Conservation (phyloP, 2,113 vertebrate genomes). For the Morone saxatilis region DNA sequence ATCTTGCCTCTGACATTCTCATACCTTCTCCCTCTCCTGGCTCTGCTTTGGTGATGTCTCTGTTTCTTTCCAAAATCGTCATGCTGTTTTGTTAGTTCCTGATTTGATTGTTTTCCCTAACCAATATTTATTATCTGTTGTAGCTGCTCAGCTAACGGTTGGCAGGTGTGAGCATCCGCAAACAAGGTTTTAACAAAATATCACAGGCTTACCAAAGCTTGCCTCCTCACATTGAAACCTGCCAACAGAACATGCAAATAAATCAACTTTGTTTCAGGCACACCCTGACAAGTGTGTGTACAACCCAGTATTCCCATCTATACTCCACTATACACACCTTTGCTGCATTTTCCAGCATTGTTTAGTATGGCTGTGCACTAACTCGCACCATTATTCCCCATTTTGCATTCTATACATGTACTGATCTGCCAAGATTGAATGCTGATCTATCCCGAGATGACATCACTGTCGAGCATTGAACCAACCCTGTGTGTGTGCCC, state of each 20-base stretch:
- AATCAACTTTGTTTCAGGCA: constrained; percentile 25
- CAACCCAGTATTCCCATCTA: not conserved
- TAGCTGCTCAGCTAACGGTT: constrained; percentile 47
- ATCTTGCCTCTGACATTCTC: constrained; percentile 17
- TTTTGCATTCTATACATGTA: constrained; percentile 30
- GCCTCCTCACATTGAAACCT: constrained; percentile 33
- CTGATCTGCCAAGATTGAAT: constrained; percentile 48
- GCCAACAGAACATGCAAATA: constrained; percentile 41
- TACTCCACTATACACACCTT: not conserved
- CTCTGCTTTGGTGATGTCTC: constrained; percentile 22
- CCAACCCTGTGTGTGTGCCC: not conserved
- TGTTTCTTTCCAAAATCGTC: constrained; percentile 39
- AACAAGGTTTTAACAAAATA: constrained; percentile 57
- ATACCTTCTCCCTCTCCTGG: constrained; percentile 5
- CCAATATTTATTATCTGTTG: constrained; percentile 52
- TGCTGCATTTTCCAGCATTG: not conserved
- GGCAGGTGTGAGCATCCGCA: constrained; percentile 66
- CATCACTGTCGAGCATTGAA: constrained; percentile 40
- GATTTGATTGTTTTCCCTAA: constrained; percentile 63
- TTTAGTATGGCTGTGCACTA: constrained; percentile 33
- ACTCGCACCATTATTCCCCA: not conserved
- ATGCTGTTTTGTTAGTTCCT: constrained; percentile 55
- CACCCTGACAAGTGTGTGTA: not conserved
- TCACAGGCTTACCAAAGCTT: constrained; percentile 42
- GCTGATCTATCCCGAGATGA: constrained; percentile 23